These are phyloP conservation scores for human DNA, from an alignment of 2,113 vertebrate genomes.

Conservation along the genomic window DNA sequence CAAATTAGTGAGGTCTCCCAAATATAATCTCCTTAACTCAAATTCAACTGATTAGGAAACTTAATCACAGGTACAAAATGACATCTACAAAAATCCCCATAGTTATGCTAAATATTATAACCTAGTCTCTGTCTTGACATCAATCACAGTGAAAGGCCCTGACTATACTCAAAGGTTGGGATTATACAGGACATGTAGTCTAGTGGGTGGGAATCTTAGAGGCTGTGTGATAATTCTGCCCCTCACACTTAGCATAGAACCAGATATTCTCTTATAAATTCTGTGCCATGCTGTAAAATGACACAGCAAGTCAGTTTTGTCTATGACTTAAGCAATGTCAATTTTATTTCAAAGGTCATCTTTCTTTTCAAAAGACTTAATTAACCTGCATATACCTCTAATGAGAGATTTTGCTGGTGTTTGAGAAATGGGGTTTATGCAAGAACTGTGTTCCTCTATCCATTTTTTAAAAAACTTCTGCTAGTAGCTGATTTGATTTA, in stretches of 20 bases:
- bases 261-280: not conserved
- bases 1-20: too few species aligned
- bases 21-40: not conserved
- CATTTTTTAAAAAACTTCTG: not conserved
- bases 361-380: not conserved
- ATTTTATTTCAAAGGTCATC: not conserved
- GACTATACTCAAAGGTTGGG: accelerated
- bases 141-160: accelerated
- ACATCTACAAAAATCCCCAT: not conserved
- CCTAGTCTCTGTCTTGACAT: not conserved
- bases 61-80: not conserved
- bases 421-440: not conserved
- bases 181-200: too few species aligned
- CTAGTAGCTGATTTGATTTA: not conserved
- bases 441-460: not conserved
- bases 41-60: too few species aligned
- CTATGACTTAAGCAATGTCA: not conserved
- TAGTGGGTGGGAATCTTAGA: accelerated
- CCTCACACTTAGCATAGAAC: not conserved
- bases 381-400: not conserved
- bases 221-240: accelerated
- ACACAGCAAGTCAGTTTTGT: not conserved
- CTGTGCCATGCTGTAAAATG: accelerated
- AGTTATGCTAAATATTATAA: too few species aligned
- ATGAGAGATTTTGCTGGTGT: not conserved